phyloP scores from a whole-genome alignment of 2,113 vertebrate species.

The Takifugu bimaculatus region DNA sequence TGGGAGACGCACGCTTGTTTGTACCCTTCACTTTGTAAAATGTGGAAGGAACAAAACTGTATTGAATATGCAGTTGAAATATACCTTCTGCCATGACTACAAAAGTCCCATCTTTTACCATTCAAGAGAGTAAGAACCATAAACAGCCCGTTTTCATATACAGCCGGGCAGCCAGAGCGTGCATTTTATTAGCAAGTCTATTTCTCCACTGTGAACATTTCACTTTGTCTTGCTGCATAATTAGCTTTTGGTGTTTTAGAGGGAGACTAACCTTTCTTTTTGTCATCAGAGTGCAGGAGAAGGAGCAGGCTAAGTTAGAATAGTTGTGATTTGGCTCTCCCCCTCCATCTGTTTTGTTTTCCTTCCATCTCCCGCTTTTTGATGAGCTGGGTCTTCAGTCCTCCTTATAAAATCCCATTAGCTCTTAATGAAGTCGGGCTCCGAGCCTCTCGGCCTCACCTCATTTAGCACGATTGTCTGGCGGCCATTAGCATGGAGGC shows the following conservation, averaged over 20 bases:
- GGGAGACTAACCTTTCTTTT: conserved; percentile 43
- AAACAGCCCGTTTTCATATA: conserved; percentile 42
- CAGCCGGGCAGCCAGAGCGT: conserved; percentile 23
- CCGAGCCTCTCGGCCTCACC: conserved; percentile 98
- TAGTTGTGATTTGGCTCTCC: conserved; percentile 65
- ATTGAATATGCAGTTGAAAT: conserved; percentile 44
- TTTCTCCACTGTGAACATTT: conserved; percentile 29
- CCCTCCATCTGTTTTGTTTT: conserved; percentile 81
- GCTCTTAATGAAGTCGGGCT: conserved; percentile 99
- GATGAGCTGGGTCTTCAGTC: conserved; percentile 81
- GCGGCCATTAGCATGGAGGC: conserved; percentile 99
- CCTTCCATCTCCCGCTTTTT: conserved; percentile 78
- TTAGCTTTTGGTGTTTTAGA: conserved; percentile 32
- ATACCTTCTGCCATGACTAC: conserved; percentile 33
- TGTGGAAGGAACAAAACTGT: conserved; percentile 57
- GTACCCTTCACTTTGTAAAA: conserved; percentile 50
- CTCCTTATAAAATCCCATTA: conserved; percentile 98
- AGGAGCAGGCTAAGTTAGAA: conserved; percentile 55
- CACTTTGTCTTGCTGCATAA: conserved; percentile 39
- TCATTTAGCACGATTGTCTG: conserved; percentile 99
- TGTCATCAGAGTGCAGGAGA: conserved; percentile 35
- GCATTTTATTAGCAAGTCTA: conserved; percentile 16
- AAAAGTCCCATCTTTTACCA: conserved; percentile 19
- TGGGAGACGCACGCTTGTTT: conserved; percentile 1
- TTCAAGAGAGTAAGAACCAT: conserved; percentile 24